Percentiles rank a stretch among this genome's conserved stretches.
phyloP scores from a whole-genome alignment of 2,888 invertebrate species.

The Melanostoma mellinum region DNA sequence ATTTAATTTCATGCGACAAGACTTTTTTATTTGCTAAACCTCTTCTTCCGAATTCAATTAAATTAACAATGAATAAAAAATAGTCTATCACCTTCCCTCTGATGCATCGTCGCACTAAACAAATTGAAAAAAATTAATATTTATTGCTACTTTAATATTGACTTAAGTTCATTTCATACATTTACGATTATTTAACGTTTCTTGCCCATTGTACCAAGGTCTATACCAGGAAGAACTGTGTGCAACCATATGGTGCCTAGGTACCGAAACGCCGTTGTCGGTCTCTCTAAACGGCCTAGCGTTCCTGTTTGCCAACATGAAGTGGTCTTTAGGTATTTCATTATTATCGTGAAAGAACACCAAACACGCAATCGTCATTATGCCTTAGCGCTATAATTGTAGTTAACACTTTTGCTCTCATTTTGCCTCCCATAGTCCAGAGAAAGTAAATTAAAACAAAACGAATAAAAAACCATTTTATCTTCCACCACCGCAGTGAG shows the following conservation, averaged over 20 bases:
- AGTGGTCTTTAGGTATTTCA: conserved; percentile 49
- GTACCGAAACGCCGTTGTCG: conserved; percentile 54
- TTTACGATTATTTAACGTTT: too few relatives aligned
- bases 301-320: conserved; percentile 22
- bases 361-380: conserved; percentile 61
- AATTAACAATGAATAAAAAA: too few relatives aligned
- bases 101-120: too few relatives aligned
- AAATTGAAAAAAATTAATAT: too few relatives aligned
- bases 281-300: conserved; percentile 25
- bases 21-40: too few relatives aligned
- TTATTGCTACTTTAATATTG: too few relatives aligned
- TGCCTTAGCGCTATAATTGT: conserved; percentile 27
- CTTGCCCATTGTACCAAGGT: too few relatives aligned
- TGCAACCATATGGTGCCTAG: conserved; percentile 65
- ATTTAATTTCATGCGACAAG: too few relatives aligned
- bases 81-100: too few relatives aligned
- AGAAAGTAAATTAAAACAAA: conserved; percentile 59
- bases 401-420: conserved; percentile 56
- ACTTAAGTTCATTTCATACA: too few relatives aligned
- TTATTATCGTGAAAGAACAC: conserved; percentile 38
- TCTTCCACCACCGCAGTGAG: conserved; percentile 13
- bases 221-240: conserved; percentile 60
- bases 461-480: conserved; percentile 28
- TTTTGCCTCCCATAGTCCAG: conserved; percentile 26
- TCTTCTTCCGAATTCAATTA: too few relatives aligned